phyloP scores from a whole-genome alignment of 2,888 invertebrate genomes.

The Athrips mouffetella region DNA sequence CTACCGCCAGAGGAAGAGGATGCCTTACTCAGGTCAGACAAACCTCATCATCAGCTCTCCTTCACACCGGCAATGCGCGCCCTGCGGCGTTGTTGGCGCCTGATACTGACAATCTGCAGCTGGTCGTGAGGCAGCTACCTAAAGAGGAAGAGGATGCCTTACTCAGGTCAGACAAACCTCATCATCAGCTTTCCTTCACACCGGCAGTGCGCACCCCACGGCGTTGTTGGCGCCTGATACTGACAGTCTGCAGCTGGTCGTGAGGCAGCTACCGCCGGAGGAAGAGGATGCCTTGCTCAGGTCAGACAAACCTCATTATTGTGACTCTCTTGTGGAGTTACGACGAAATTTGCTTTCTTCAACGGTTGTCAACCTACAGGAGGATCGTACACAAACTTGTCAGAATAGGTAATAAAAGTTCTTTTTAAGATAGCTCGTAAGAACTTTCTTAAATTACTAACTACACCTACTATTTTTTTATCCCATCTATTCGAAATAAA shows the following conservation, averaged over 20 bases:
- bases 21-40: constrained; percentile 47
- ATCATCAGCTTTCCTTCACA: constrained; percentile 62
- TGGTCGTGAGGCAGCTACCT: constrained; percentile 54
- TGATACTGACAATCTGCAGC: constrained; percentile 32
- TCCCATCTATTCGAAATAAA: no score
- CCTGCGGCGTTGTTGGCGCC: constrained; percentile 18
- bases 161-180: constrained; percentile 46
- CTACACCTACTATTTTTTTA: no score
- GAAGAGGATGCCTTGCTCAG: constrained; percentile 47
- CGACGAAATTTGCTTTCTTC: no score
- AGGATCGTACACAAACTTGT: no score
- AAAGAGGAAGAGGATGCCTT: constrained; percentile 45
- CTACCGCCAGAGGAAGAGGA: constrained; percentile 50
- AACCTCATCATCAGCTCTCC: no score
- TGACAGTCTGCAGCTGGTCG: constrained; percentile 38
- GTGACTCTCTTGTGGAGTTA: no score
- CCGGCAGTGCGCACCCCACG: constrained; percentile 21
- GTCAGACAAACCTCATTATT: no score
- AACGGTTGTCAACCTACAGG: no score
- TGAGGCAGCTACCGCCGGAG: constrained; percentile 51
- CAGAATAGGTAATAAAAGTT: no score
- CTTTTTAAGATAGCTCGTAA: no score
- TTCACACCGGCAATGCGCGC: constrained; percentile 41
- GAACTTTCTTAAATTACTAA: no score
- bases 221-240: constrained; percentile 23